These are phyloP conservation scores for Alcedo atthis DNA, from an alignment of 2,797 vertebrate genomes.

Conservation along the genomic window DNA sequence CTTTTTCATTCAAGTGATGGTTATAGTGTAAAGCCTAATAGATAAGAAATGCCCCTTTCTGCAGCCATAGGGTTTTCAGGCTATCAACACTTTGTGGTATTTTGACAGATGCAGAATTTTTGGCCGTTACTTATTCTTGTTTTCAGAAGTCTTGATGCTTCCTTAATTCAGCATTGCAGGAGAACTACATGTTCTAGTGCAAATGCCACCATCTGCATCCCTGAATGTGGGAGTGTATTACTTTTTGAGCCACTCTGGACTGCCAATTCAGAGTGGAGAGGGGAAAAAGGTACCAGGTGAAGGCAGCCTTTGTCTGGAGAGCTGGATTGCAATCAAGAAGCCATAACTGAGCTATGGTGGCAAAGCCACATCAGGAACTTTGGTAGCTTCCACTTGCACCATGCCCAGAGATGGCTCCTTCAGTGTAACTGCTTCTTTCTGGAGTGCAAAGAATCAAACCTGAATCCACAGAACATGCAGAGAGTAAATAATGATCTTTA, in stretches of 20 bases:
- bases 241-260: background rate
- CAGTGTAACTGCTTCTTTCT: background rate
- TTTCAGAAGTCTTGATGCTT: background rate
- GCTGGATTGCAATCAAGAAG: background rate
- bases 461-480: background rate
- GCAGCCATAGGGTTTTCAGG: background rate
- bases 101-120: slow-evolving; percentile 1
- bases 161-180: background rate
- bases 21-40: background rate
- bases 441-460: background rate
- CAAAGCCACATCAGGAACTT: background rate
- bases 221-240: background rate
- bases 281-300: background rate
- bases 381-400: background rate
- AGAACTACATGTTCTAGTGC: background rate
- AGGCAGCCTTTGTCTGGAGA: background rate
- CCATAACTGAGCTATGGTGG: background rate
- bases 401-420: background rate
- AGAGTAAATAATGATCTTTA: background rate
- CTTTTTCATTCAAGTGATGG: background rate
- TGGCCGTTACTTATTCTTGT: background rate
- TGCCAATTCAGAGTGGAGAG: background rate
- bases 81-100: background rate
- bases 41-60: background rate
- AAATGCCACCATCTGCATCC: background rate